Evolutionary conservation across 92 coral and sea anemone genomes (phyloP).

Genomic region (Montipora capitata): DNA sequence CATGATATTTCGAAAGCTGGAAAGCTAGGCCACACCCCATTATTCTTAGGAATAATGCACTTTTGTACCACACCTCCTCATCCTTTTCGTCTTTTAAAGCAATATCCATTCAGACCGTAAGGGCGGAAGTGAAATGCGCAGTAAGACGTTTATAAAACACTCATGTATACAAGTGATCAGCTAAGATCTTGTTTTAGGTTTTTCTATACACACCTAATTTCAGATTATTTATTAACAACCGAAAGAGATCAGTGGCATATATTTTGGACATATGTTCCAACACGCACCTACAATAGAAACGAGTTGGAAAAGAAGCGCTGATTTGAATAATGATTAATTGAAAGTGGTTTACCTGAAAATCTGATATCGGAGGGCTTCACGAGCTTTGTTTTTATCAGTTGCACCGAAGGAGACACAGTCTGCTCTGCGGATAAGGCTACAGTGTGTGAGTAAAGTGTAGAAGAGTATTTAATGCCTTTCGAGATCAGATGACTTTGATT

Average conservation of each 20-base stretch:
- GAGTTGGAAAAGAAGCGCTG: neutral
- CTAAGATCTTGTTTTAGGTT: too few species aligned
- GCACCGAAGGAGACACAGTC: neutral
- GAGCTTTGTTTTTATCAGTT: neutral
- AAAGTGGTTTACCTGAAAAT: conserved; percentile 1
- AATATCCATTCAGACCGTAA: too few species aligned
- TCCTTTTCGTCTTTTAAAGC: too few species aligned
- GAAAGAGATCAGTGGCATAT: too few species aligned
- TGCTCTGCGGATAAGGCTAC: neutral
- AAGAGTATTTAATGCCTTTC: neutral
- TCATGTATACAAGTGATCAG: too few species aligned
- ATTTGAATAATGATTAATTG: neutral
- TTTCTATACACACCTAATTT: too few species aligned
- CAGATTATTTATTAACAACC: too few species aligned
- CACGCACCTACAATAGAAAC: neutral
- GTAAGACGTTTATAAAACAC: too few species aligned
- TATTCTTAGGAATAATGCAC: too few species aligned
- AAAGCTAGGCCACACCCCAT: neutral
- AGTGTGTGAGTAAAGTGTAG: neutral
- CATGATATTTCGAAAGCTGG: neutral
- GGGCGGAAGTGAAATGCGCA: too few species aligned
- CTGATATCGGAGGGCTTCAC: neutral
- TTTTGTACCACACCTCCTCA: neutral
- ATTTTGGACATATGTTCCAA: neutral
- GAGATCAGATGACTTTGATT: neutral